Base-by-base conservation (phyloP, 2,797 vertebrate genomes). In the Rhyacichthys aspro region DNA sequence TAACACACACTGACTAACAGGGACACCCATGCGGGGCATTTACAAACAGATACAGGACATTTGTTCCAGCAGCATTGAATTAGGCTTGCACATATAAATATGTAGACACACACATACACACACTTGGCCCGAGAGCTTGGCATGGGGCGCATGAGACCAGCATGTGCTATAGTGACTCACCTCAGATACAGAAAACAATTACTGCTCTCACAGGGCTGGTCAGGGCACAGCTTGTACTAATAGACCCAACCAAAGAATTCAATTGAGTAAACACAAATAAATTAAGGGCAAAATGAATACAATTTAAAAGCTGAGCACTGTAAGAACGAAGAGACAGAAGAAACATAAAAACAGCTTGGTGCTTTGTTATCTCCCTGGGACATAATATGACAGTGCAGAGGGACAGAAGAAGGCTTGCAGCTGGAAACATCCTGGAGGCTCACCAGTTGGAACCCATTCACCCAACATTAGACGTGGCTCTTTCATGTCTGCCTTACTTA, bases 121-220 rank as follows among this genome's bases (percentile, higher is more conserved):
- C 68, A 63, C 64, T 86, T 86, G 86, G 89, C 85, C 84, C 84
- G 76, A 78, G 67, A 86, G 86, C 84, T 87, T 90, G 85, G 88
- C 88, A 85, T 87, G 85, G 75, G 85, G 81, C 36, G 77, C 52
- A 47, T 75, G 76, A 85, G 83, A 88, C 81, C 89, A 87, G 83
- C 70, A 58, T 88, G 88, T 78, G 80, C 81, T 75, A 71, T 80
- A 79, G 84, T 86, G 82, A 84, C 84, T 89, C 86, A 87, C 90
- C 88, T 90, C 84, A 86, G 86, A 88, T 86, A 84, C 82, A 57
- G 73, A 89, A 91, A 88, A 91, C 90, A 89, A 89, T 89, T 89
- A 90, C 76, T 79, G 83, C 75, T 86, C 88, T 87, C 85, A 78
- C 78, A 81, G 84, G 78, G 79, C 83, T 67, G 79, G 82, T 84